A percentile compares a stretch with the other conserved stretches of the same genome.
Conservation (phyloP, 2,888 invertebrate species). For the Dolichopus griseipennis region DNA sequence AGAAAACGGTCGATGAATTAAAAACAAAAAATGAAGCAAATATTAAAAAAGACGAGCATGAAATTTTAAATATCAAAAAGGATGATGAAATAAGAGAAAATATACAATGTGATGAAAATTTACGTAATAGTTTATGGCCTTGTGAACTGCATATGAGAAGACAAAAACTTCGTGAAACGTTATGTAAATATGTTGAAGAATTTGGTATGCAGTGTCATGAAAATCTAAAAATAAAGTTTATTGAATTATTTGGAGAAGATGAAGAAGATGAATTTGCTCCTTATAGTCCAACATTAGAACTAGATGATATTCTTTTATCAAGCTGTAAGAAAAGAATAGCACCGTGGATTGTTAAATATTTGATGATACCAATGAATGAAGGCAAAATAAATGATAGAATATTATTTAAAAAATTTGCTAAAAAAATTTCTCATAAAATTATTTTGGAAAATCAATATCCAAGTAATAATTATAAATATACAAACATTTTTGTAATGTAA, state of each 20-base stretch:
- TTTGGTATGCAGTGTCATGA: conserved; percentile 35
- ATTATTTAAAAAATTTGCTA: conserved; percentile 38
- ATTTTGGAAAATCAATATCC: conserved; percentile 36
- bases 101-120: conserved; percentile 20
- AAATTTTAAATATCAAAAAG: background rate
- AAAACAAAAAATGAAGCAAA: background rate
- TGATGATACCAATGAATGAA: conserved; percentile 36
- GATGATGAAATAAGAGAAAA: background rate
- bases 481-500: background rate
- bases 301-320: conserved; percentile 32
- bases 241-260: conserved; percentile 35
- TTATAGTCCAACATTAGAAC: conserved; percentile 35
- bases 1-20: background rate
- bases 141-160: conserved; percentile 36
- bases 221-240: conserved; percentile 29
- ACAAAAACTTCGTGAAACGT: conserved; percentile 27
- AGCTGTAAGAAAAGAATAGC: conserved; percentile 38
- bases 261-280: conserved; percentile 37
- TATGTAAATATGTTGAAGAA: conserved; percentile 31
- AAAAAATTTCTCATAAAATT: conserved; percentile 31
- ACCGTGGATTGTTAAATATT: conserved; percentile 36
- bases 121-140: conserved; percentile 36
- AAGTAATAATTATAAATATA: conserved; percentile 22
- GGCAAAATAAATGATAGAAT: conserved; percentile 37
- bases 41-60: background rate